A percentile compares a stretch with the other conserved stretches of the same genome.
Conservation (phyloP, 2,113 vertebrate genomes). For the Litocranius walleri region DNA sequence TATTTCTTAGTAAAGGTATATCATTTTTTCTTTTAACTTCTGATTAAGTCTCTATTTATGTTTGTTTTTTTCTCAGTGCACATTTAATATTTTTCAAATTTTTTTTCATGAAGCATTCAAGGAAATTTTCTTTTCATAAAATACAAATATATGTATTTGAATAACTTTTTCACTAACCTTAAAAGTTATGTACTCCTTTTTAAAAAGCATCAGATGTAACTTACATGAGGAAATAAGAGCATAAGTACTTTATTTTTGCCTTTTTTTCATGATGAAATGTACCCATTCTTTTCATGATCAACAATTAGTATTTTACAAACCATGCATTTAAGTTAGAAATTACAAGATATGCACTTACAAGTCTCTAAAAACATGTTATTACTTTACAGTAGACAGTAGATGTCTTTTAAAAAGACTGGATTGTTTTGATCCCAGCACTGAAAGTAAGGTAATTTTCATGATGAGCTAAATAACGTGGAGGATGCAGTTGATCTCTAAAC, state of each 20-base stretch:
- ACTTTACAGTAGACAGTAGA: slow-evolving; percentile 53
- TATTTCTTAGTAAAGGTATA: not conserved
- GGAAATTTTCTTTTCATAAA: not conserved
- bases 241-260: slow-evolving; percentile 18
- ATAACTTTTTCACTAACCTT: not conserved
- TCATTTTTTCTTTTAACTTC: not conserved
- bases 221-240: not conserved
- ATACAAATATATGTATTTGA: not conserved
- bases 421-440: slow-evolving; percentile 57
- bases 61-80: not conserved
- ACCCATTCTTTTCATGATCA: slow-evolving; percentile 2
- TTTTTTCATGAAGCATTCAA: not conserved
- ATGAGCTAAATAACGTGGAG: slow-evolving; percentile 36
- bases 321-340: slow-evolving; percentile 55
- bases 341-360: slow-evolving; percentile 54
- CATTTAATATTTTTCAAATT: slow-evolving; percentile 4
- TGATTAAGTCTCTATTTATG: not conserved
- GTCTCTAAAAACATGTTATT: slow-evolving; percentile 60
- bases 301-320: slow-evolving; percentile 49
- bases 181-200: not conserved
- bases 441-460: slow-evolving; percentile 68
- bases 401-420: slow-evolving; percentile 56
- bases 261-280: slow-evolving; percentile 14
- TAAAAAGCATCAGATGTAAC: not conserved
- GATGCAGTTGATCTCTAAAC: slow-evolving; percentile 35